phyloP scores from a whole-genome alignment of 2,888 invertebrate genomes.

The Mesochorus sp. region DNA sequence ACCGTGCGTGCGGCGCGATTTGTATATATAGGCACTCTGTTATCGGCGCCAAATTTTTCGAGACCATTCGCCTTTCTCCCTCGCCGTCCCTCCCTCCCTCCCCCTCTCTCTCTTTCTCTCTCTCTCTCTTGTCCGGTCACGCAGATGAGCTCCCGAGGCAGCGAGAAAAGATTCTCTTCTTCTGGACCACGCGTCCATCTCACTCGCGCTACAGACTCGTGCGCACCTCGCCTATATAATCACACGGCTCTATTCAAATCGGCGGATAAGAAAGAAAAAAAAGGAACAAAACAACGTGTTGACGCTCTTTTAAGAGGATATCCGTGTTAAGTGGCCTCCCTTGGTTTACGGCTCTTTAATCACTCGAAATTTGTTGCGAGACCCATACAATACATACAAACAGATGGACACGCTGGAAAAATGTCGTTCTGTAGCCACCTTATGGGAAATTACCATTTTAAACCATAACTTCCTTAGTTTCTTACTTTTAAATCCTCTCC shows the following conservation, averaged over 20 bases:
- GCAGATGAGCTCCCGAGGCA: background rate
- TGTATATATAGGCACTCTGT: constrained; percentile 71
- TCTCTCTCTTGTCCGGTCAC: constrained; percentile 55
- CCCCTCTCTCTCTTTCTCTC: constrained; percentile 40
- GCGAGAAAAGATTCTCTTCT: background rate
- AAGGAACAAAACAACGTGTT: constrained; percentile 46
- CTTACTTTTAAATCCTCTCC: constrained; percentile 27
- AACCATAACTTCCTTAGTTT: constrained; percentile 38
- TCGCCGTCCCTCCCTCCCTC: background rate
- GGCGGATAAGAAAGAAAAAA: constrained; percentile 30
- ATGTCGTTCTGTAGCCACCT: constrained; percentile 57
- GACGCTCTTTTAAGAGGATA: constrained; percentile 81
- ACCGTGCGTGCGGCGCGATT: constrained; percentile 70
- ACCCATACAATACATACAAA: constrained; percentile 36
- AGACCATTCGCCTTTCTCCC: constrained; percentile 64
- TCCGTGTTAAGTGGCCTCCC: constrained; percentile 78
- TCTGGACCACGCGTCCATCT: constrained; percentile 25
- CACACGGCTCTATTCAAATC: constrained; percentile 81
- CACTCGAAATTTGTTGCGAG: constrained; percentile 78
- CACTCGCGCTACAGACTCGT: constrained; percentile 11
- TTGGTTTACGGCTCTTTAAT: constrained; percentile 79
- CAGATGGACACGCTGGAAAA: constrained; percentile 48
- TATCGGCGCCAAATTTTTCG: constrained; percentile 75
- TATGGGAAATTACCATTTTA: constrained; percentile 33
- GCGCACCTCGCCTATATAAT: constrained; percentile 77